Conservation (phyloP, 2,888 invertebrate species). For the Drosophila atripex region DNA sequence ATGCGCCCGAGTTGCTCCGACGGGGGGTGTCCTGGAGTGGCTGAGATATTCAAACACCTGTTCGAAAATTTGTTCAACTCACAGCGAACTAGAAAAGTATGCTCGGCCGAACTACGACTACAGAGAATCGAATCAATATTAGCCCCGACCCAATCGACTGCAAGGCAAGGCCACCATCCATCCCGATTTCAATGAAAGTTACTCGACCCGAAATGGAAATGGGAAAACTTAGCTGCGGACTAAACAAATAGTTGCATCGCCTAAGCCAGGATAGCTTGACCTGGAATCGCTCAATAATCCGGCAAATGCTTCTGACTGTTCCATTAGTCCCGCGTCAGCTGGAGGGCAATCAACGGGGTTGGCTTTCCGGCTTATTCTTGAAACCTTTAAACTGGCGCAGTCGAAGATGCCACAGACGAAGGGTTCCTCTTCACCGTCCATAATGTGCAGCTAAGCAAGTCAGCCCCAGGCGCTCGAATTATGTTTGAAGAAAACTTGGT, state of each 20-base stretch:
- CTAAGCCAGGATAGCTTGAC: conserved; percentile 30
- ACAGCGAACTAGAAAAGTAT: conserved; percentile 43
- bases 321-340: conserved; percentile 47
- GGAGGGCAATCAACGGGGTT: conserved; percentile 36
- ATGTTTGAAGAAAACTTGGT: conserved; percentile 13
- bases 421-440: conserved; percentile 12
- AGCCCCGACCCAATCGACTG: conserved; percentile 36
- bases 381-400: conserved; percentile 19
- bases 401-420: not conserved
- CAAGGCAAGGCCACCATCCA: conserved; percentile 15
- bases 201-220: conserved; percentile 8
- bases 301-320: conserved; percentile 38
- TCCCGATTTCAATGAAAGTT: not conserved
- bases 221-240: conserved; percentile 21
- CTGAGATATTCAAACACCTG: conserved; percentile 50
- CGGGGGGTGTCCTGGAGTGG: conserved; percentile 10
- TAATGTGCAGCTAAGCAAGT: conserved; percentile 16
- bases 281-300: conserved; percentile 36
- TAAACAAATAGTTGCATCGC: conserved; percentile 44
- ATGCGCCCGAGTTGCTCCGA: conserved; percentile 42
- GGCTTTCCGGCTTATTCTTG: conserved; percentile 12
- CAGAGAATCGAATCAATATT: conserved; percentile 37
- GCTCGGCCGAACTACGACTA: conserved; percentile 30
- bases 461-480: conserved; percentile 2
- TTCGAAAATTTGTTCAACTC: conserved; percentile 44